Base-by-base conservation (phyloP, 2,113 vertebrate genomes). In the Accipiter virgatus region DNA sequence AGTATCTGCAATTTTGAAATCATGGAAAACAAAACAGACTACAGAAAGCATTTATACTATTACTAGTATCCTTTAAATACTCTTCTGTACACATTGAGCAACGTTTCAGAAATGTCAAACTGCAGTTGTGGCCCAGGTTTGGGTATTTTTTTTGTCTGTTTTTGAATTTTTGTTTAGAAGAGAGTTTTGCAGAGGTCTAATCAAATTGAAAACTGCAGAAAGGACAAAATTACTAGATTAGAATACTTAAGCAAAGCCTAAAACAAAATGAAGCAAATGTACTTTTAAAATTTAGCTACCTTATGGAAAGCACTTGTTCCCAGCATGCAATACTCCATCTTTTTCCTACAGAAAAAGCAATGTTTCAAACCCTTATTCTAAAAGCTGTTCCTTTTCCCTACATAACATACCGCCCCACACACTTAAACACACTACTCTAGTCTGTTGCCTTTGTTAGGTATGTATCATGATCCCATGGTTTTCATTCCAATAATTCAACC, bases 271-370 rank as follows among this genome's bases (percentile, higher is more conserved):
- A 96, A 97, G 95, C 66, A 95, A 94, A 97, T 68, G 89, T 93
- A 97, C 94, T 97, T 97, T 95, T 80, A 97, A 97, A 97, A 90
- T 97, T 95, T 95, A 96, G 95, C 96, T 97, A 95, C 96, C 96
- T 97, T 96, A 96, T 96, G 93, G 94, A 97, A 97, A 97, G 95
- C 94, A 97, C 94, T 97, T 96, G 96, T 93, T 95, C 96, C 96
- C 97, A 97, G 97, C 96, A 97, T 97, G 97, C 97, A 97, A 97
- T 94, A 96, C 94, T 97, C 97, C 97, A 97, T 97, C 95, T 93
- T 96, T 97, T 72, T 96, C 97, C 96, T 97, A 97, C 96, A 97
- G 97, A 97, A 96, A 97, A 96, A 97, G 96, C 95, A 97, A 95
- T 25, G 96, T 95, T 97, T 97, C 95, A 97, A 97, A 97, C 96